A percentile compares a stretch with the other conserved stretches of the same genome.
Conservation (phyloP, 2,888 invertebrate genomes). For the Nipponacmea schrenckii region DNA sequence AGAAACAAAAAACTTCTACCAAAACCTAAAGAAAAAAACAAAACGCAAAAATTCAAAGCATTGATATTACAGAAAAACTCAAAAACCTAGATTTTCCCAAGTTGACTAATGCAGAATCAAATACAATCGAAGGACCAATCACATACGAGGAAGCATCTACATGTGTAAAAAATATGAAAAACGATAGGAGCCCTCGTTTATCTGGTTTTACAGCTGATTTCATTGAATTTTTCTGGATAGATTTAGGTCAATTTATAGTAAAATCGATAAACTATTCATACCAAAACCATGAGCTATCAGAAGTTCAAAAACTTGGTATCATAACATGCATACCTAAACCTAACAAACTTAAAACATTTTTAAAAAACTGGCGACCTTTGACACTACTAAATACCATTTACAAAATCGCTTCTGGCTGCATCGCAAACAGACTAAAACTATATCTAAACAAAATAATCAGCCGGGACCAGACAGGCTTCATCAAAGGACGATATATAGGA, state of each 20-base stretch:
- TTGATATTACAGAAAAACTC: no score
- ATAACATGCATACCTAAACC: slow-evolving; percentile 29
- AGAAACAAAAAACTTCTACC: neutral
- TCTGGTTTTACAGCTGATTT: slow-evolving; percentile 26
- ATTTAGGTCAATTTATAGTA: slow-evolving; percentile 14
- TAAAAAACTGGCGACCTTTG: slow-evolving; percentile 24
- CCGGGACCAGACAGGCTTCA: slow-evolving; percentile 9
- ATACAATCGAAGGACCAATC: neutral
- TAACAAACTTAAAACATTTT: slow-evolving; percentile 19
- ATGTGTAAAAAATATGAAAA: neutral
- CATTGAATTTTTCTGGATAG: slow-evolving; percentile 24
- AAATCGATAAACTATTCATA: slow-evolving; percentile 18
- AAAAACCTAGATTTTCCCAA: neutral
- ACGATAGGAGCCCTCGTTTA: slow-evolving; percentile 20
- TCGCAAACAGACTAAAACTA: neutral
- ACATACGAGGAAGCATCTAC: neutral
- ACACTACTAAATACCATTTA: slow-evolving; percentile 21
- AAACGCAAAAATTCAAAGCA: neutral
- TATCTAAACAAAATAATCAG: slow-evolving; percentile 9
- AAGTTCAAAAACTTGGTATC: slow-evolving; percentile 27
- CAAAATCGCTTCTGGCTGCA: slow-evolving; percentile 16
- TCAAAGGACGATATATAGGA: slow-evolving; percentile 10
- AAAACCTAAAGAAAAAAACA: neutral
- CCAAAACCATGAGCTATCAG: slow-evolving; percentile 16
- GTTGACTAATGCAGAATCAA: neutral